phyloP scores from a whole-genome alignment of 2,113 vertebrate species.

The Brachyhypopomus gauderio region DNA sequence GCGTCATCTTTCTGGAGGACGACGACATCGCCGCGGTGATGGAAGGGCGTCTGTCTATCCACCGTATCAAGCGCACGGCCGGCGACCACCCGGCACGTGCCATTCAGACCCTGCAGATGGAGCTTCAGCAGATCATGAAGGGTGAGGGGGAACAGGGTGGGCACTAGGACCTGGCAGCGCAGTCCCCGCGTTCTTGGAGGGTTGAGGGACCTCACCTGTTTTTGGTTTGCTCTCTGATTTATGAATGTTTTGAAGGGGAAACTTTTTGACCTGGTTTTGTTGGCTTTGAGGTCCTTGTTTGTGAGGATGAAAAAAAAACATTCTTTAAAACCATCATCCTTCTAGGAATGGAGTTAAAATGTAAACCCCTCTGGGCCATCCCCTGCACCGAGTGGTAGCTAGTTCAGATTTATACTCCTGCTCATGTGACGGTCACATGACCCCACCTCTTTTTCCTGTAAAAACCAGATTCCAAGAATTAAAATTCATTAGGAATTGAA shows the following conservation, averaged over 20 bases:
- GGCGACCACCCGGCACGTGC: conserved; percentile 91
- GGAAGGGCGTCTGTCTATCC: conserved; percentile 92
- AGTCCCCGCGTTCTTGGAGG: not conserved
- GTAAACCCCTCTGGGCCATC: not conserved
- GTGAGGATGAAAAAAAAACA: not conserved
- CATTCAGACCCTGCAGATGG: conserved; percentile 97
- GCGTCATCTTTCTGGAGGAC: conserved; percentile 96
- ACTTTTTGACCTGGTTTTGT: not conserved
- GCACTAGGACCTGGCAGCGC: not conserved
- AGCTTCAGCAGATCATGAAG: conserved; percentile 99
- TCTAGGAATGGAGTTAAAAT: not conserved
- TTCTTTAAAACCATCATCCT: not conserved
- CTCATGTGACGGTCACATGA: not conserved
- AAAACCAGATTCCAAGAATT: not conserved
- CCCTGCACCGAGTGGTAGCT: not conserved
- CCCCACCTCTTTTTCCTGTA: not conserved
- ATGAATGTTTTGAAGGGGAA: not conserved
- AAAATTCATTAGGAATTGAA: not conserved
- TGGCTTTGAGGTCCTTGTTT: not conserved
- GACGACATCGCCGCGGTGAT: conserved; percentile 93
- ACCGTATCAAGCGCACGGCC: conserved; percentile 89
- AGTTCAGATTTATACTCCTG: not conserved
- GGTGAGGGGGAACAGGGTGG: conserved; percentile 70
- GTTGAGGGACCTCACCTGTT: not conserved
- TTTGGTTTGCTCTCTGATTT: conserved; percentile 5